Conservation (phyloP, 2,888 invertebrate genomes). For the Poecilobothrus nobilitatus region DNA sequence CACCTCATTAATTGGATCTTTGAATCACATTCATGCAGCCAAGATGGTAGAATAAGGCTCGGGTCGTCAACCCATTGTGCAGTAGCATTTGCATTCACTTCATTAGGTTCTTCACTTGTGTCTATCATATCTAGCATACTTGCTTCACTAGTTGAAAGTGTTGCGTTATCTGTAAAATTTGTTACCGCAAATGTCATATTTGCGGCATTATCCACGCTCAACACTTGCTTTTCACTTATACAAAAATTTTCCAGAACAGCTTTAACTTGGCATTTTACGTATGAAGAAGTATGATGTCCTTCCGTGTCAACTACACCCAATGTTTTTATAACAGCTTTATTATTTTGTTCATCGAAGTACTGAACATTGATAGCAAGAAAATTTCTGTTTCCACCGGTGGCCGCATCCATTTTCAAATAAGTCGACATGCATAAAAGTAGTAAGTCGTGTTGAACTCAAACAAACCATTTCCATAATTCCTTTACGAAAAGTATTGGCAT, state of each 20-base stretch:
- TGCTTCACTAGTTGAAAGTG: not conserved
- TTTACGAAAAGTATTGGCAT: conserved; percentile 13
- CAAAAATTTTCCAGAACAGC: conserved; percentile 7
- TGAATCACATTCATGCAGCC: conserved; percentile 8
- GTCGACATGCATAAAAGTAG: conserved; percentile 9
- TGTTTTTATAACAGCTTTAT: not conserved
- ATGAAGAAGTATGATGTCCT: not conserved
- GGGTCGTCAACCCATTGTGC: conserved; percentile 5
- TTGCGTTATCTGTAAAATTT: conserved; percentile 11
- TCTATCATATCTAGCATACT: not conserved
- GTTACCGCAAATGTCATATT: conserved; percentile 12
- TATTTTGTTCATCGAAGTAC: not conserved
- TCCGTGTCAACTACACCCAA: not conserved
- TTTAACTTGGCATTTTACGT: conserved; percentile 8
- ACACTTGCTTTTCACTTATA: conserved; percentile 11
- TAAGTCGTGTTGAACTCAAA: conserved; percentile 11
- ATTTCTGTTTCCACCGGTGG: not conserved
- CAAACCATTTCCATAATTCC: conserved; percentile 12
- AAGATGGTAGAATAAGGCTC: conserved; percentile 8
- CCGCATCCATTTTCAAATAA: conserved; percentile 3
- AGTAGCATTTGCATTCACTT: conserved; percentile 5
- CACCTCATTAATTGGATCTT: conserved; percentile 5
- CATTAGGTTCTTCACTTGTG: not conserved
- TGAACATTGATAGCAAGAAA: conserved; percentile 3
- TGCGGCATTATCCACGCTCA: conserved; percentile 5